Conservation (phyloP, 37 sponge, comb jelly and placozoan genomes). For the Corticium candelabrum region DNA sequence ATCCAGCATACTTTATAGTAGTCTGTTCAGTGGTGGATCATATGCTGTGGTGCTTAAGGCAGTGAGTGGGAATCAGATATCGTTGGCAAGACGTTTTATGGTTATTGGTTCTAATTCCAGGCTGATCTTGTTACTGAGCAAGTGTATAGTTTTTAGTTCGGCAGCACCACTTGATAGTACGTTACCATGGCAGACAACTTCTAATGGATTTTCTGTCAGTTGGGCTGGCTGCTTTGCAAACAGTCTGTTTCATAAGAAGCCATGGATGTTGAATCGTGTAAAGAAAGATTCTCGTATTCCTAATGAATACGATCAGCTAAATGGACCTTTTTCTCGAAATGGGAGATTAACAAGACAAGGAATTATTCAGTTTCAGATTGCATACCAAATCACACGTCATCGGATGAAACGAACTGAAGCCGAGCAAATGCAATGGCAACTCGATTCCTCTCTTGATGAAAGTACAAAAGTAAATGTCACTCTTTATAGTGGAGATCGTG, state of each 20-base stretch:
- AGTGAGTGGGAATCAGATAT: neutral
- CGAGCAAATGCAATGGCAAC: neutral
- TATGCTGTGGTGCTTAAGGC: no score
- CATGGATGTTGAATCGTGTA: neutral
- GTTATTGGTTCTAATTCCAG: neutral
- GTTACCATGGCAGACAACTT: neutral
- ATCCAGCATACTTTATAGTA: no score
- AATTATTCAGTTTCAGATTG: neutral
- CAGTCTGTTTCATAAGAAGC: neutral
- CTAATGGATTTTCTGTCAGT: neutral
- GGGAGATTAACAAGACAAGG: neutral
- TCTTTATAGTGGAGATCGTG: neutral
- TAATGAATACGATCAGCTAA: neutral
- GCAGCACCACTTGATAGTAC: neutral
- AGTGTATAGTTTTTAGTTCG: neutral
- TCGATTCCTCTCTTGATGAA: no score
- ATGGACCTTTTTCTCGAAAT: neutral
- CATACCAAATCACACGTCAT: neutral
- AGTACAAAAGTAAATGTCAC: neutral
- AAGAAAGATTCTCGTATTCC: neutral
- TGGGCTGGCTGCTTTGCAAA: neutral
- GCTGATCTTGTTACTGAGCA: neutral
- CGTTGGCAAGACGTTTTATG: neutral
- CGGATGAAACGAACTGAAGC: neutral
- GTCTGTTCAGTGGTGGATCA: no score